Base-by-base conservation (phyloP, 1,140 invertebrate genomes). In the Drosophila ohnishii region DNA sequence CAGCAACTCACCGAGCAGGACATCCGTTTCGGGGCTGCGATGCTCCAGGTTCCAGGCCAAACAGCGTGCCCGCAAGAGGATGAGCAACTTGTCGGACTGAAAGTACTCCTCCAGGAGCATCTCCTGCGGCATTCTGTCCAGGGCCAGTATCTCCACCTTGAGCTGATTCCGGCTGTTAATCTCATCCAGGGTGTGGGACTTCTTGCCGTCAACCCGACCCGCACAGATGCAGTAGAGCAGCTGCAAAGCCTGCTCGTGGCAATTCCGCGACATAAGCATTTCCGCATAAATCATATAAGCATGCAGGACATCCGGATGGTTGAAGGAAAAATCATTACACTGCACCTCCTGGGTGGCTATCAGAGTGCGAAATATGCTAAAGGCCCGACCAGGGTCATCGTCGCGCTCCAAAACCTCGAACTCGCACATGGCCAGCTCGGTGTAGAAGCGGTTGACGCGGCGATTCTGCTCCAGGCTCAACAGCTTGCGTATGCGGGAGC, bases 371-470 rank as follows among this genome's bases (percentile, higher is more conserved):
- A 93, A 92, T 40, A 94, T 93, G 8, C 47, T 51, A 7, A 63
- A 69, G 0, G 39, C 51, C 1, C 19, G 40, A 37, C 91, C 91
- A 0, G 93, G 37, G 39, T 92, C 92, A 60, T 80, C 92, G 3
- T 93, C 90, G 5, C 79, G 56, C 65, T 92, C 92, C 14, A 93
- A 88, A 0, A 45, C 25, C 88, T 94, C 94, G 39, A 90, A 87
- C 86, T 95, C 94, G 74, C 94, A 93, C 37, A 95, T 86, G n/a
- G 93, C 94, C 86, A 94, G 94, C 83, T 95, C 94, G 2, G 92
- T 91, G 78, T 94, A 95, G 60, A 94, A 70, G 92, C 90, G 47
- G 0, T 28, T 13, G 2, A 64, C 19, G 0, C 11, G 1, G 0
- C 77, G 72, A 76, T 95, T 94, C 40, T 92, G 90, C 13, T 92